Evolutionary conservation across 1,140 invertebrate species (phyloP).

Genomic region (Zaprionus tsacasi): DNA sequence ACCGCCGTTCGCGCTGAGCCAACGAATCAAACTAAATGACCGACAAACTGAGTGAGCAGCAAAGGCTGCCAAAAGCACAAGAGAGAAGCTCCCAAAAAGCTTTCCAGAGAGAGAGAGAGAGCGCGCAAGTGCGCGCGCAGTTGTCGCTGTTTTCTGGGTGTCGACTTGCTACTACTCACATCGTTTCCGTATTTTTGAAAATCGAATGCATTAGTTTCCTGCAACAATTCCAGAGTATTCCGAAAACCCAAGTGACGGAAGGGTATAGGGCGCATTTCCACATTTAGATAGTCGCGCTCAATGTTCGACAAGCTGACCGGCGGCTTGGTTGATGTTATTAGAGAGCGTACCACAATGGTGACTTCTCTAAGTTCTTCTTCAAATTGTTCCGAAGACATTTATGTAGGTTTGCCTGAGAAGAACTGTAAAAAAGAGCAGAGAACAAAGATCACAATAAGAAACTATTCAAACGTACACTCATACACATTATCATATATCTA

Average conservation of each 20-base stretch:
- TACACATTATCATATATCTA: background rate
- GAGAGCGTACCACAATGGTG: slow-evolving; percentile 61
- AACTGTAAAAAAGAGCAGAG: slow-evolving; percentile 16
- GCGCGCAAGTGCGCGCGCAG: slow-evolving; percentile 19
- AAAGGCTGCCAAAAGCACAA: slow-evolving; percentile 39
- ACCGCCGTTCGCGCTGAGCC: slow-evolving; percentile 61
- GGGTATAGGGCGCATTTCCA: slow-evolving; percentile 59
- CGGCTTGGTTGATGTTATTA: slow-evolving; percentile 68
- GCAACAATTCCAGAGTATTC: slow-evolving; percentile 46
- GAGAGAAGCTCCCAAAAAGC: slow-evolving; percentile 39
- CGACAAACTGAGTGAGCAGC: slow-evolving; percentile 12
- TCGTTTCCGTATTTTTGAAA: slow-evolving; percentile 41
- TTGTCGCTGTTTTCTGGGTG: slow-evolving; percentile 15
- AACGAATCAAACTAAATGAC: slow-evolving; percentile 55
- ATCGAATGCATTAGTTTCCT: slow-evolving; percentile 57
- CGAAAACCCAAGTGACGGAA: slow-evolving; percentile 53
- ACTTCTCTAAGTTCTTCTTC: slow-evolving; percentile 40
- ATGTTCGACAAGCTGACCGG: slow-evolving; percentile 53
- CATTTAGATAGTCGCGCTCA: slow-evolving; percentile 52
- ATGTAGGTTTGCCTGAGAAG: slow-evolving; percentile 1
- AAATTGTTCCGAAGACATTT: slow-evolving; percentile 23
- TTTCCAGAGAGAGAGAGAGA: slow-evolving; percentile 21
- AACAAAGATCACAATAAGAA: slow-evolving; percentile 14
- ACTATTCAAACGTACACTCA: slow-evolving; percentile 10
- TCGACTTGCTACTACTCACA: slow-evolving; percentile 53